phyloP scores from a whole-genome alignment of 1,140 invertebrate species.

The Maconellicoccus hirsutus region DNA sequence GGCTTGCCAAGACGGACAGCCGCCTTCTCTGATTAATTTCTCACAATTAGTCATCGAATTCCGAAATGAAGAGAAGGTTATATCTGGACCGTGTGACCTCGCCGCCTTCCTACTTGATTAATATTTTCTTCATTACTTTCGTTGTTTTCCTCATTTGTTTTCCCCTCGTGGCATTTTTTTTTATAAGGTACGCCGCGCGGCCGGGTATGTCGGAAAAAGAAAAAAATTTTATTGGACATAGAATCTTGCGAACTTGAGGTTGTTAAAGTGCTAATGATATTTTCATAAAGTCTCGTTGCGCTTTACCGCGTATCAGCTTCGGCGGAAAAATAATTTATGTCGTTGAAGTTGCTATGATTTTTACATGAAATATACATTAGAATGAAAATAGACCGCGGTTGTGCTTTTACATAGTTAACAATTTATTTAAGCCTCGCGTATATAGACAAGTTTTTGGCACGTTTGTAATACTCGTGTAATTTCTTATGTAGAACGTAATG shows the following conservation, averaged over 20 bases:
- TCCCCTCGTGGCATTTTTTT: not conserved
- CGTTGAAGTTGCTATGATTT: not conserved
- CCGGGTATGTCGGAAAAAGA: too few relatives aligned
- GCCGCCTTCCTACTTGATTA: not conserved
- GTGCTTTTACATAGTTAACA: not conserved
- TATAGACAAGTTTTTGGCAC: constrained; percentile 2
- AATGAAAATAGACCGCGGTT: not conserved
- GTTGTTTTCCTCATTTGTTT: constrained; percentile 7
- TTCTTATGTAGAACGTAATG: not conserved
- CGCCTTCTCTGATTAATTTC: not conserved
- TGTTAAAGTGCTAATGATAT: not conserved
- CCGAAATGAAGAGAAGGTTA: constrained; percentile 3
- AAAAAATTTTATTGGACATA: too few relatives aligned
- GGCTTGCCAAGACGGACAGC: constrained; percentile 6
- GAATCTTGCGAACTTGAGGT: not conserved
- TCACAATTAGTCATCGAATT: constrained; percentile 9
- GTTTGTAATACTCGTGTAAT: not conserved
- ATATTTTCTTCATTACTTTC: constrained; percentile 9
- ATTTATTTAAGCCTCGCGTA: not conserved
- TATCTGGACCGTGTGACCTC: constrained; percentile 6
- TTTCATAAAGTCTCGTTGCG: not conserved
- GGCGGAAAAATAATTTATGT: not conserved
- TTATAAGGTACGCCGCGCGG: not conserved
- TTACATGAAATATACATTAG: constrained; percentile 3
- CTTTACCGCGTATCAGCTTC: not conserved